A percentile compares a stretch with the other conserved stretches of the same genome.
Evolutionary conservation across 2,888 invertebrate species (phyloP).

Genomic region (Digitonthophagus gazella): DNA sequence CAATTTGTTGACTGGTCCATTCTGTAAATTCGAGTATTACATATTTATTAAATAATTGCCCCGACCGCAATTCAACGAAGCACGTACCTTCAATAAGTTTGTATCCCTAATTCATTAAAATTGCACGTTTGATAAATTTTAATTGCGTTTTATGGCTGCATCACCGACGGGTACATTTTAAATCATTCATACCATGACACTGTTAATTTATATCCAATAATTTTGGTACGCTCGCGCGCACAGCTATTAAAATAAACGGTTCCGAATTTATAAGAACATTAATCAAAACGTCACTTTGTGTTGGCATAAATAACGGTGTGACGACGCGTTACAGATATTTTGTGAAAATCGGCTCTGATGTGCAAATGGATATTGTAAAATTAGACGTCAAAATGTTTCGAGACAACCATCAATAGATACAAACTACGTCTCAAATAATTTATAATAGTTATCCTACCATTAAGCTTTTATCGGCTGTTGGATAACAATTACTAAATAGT

Average conservation of each 20-base stretch:
- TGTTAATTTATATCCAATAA: background rate
- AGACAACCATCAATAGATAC: no score
- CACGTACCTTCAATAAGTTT: background rate
- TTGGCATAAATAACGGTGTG: background rate
- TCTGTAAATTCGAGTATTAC: background rate
- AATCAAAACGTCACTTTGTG: background rate
- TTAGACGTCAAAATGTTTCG: no score
- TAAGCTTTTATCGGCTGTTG: no score
- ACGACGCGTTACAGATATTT: background rate
- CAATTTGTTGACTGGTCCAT: background rate
- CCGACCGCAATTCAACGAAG: background rate
- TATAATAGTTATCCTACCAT: no score
- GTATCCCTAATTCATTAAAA: background rate
- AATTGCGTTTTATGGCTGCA: background rate
- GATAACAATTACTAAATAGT: no score
- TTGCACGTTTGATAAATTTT: background rate
- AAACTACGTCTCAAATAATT: no score
- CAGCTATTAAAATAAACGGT: background rate
- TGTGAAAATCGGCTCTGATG: background rate
- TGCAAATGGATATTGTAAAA: background rate
- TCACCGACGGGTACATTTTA: background rate
- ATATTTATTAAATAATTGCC: background rate
- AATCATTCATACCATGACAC: background rate
- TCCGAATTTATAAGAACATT: background rate
- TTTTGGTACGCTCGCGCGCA: background rate